Evolutionary conservation across 2,797 vertebrate species (phyloP), one percentile per base, ranked within the genome.

Genomic region (Manis javanica): DNA sequence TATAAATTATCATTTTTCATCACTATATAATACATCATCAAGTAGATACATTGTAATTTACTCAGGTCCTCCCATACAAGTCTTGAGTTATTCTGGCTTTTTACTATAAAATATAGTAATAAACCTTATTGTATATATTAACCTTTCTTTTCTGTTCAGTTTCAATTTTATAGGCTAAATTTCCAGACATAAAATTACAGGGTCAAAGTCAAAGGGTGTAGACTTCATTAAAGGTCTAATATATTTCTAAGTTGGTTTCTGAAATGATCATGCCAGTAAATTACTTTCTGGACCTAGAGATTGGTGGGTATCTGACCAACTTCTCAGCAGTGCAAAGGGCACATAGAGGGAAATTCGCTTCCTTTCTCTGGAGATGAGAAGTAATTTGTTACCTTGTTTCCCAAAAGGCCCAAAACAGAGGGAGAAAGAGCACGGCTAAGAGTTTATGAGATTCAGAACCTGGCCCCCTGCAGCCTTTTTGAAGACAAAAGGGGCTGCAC

Each of bases 121-220:
- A 55, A 83, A 46, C 15, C 26, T 84, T 87, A 71, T 8, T 53
- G 68, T 23, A 71, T 23, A 71, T 59, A 11, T 66, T 64, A 92
- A 61, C 9, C 34, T 87, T 93, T 63, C 74, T 92, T 94, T 93
- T 51, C 79, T 7, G 15, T 12, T 92, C 64, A 85, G 16, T 46
- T 95, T 96, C 78, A 77, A 82, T 89, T 89, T 83, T 74, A 83
- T 37, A 82, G 68, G 74, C 31, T 53, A 29, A 49, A 49, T 77
- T 79, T 92, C 34, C 68, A 94, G 68, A 91, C 7, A 23, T 61
- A 64, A 96, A 83, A 92, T 74, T 59, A 79, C 6, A 87, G 46
- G n/a, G 57, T 81, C 12, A 37, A 74, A 87, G 42, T 91, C 29
- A 92, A 94, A 90, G 39, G 24, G 34, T 13, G 19, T 1, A 19